Percentiles rank a stretch among this genome's conserved stretches.
Conservation (phyloP, 2,113 vertebrate species). For the Talpa occidentalis region DNA sequence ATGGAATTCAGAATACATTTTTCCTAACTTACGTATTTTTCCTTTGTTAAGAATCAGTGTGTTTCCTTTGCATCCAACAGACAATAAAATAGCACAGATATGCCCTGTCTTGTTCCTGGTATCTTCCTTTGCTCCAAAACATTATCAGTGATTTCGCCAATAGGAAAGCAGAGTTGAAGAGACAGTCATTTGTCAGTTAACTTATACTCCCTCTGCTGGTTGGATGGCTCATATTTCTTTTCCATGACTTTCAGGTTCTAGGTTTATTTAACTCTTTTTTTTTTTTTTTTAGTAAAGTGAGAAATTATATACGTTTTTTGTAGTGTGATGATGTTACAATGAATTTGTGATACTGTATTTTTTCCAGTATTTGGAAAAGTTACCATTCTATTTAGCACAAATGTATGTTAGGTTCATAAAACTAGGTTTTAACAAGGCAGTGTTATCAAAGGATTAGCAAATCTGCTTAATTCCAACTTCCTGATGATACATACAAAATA, state of each 20-base stretch:
- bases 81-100: constrained; percentile 48
- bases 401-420: neutral
- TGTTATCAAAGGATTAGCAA: neutral
- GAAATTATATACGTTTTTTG: neutral
- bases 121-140: constrained; percentile 60
- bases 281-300: constrained; percentile 43
- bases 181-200: constrained; percentile 26
- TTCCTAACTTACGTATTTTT: neutral
- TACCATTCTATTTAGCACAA: neutral
- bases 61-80: constrained; percentile 37
- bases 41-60: neutral
- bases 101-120: constrained; percentile 65
- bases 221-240: constrained; percentile 56
- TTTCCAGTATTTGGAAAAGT: neutral
- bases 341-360: neutral
- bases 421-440: neutral
- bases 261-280: constrained; percentile 31
- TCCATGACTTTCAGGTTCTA: neutral
- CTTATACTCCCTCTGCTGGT: constrained; percentile 78
- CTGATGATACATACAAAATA: neutral
- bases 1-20: constrained; percentile 2
- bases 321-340: neutral
- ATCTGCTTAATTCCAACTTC: neutral
- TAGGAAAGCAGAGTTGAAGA: constrained; percentile 37
- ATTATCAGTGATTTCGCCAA: constrained; percentile 61